phyloP scores from a whole-genome alignment of 2,797 vertebrate genomes.

The Sylvia borin region DNA sequence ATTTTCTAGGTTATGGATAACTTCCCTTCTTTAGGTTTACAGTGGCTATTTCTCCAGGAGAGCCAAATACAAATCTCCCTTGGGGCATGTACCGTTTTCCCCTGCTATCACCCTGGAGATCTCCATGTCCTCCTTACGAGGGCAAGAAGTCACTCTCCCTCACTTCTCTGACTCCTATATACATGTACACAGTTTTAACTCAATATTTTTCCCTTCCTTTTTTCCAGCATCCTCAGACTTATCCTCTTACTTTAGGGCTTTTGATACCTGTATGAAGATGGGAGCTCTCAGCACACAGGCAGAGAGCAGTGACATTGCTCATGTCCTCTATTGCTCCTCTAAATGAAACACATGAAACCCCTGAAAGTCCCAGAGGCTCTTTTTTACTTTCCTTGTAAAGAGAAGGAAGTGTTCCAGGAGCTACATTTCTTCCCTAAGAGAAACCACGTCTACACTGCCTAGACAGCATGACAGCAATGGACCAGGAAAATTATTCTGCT shows the following conservation, averaged over 20 bases:
- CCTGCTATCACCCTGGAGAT: neutral
- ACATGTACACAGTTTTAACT: neutral
- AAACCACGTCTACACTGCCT: neutral
- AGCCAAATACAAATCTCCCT: neutral
- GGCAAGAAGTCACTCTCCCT: neutral
- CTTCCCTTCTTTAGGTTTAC: slow-evolving; percentile 39
- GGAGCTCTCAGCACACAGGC: neutral
- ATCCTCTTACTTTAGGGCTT: neutral
- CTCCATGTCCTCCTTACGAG: neutral
- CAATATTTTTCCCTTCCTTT: neutral
- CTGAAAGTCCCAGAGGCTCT: neutral
- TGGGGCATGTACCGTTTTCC: neutral
- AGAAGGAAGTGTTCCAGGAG: neutral
- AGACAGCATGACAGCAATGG: neutral
- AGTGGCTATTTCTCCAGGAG: neutral
- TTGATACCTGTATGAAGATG: neutral
- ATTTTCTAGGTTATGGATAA: slow-evolving; percentile 58
- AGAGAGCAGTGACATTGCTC: neutral
- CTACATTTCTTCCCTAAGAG: neutral
- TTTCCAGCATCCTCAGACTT: neutral
- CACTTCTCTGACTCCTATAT: neutral
- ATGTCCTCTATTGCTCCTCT: neutral
- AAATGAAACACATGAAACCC: neutral
- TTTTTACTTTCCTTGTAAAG: neutral
- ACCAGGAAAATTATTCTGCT: neutral